Conservation (phyloP, 2,888 invertebrate species). For the Ischnura elegans region DNA sequence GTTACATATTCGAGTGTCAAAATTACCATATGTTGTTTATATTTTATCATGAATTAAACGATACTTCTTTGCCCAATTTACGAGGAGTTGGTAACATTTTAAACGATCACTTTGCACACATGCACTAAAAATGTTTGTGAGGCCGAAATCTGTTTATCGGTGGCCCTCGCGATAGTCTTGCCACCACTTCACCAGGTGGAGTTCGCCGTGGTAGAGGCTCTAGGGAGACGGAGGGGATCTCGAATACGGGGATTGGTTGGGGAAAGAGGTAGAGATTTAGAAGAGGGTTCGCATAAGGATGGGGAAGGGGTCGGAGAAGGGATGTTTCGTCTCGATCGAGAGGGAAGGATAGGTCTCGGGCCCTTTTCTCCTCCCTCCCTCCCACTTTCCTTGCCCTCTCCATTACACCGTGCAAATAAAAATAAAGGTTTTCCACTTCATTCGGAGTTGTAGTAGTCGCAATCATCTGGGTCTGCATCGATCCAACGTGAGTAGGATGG, state of each 20-base stretch:
- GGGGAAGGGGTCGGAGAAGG: neutral
- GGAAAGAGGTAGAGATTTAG: neutral
- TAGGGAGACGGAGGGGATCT: neutral
- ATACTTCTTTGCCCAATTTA: too few species aligned
- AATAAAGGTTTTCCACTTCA: conserved; percentile 54
- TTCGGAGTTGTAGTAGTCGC: conserved; percentile 26
- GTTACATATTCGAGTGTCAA: too few species aligned
- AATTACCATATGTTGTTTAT: too few species aligned
- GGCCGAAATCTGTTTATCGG: too few species aligned
- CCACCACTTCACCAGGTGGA: too few species aligned
- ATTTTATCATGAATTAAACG: too few species aligned
- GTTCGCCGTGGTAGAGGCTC: neutral
- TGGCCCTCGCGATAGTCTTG: too few species aligned
- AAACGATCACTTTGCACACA: too few species aligned
- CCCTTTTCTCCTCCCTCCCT: neutral
- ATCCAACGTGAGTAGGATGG: neutral
- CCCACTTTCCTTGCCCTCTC: conserved; percentile 25
- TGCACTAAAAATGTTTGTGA: too few species aligned
- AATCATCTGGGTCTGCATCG: neutral
- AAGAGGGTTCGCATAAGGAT: neutral
- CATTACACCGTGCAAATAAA: conserved; percentile 44
- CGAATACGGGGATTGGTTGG: neutral
- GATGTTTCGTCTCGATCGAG: neutral
- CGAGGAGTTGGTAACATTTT: too few species aligned
- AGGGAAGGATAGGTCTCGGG: neutral